Percentiles rank a stretch among this genome's conserved stretches.
Evolutionary conservation across 2,797 vertebrate species (phyloP).

Genomic region (Rousettus madagascariensis): DNA sequence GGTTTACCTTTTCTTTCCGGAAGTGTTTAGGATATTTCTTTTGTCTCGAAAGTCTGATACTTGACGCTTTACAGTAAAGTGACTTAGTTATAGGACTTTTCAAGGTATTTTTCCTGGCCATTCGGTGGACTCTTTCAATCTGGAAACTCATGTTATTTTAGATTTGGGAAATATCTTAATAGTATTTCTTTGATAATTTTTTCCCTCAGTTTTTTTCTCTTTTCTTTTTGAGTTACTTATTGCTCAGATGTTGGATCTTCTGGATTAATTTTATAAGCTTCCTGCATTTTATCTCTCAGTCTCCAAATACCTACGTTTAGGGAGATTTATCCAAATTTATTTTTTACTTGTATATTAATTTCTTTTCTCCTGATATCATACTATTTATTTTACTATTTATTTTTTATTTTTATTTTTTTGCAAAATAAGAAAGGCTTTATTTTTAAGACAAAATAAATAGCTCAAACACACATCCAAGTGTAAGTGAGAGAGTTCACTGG

Average conservation of each 20-base stretch:
- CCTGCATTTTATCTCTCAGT: background rate
- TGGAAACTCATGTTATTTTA: background rate
- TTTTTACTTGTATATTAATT: background rate
- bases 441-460: conserved; percentile 62
- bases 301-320: background rate
- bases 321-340: background rate
- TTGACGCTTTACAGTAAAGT: background rate
- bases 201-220: background rate
- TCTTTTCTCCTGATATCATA: background rate
- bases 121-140: background rate
- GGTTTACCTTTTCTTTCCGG: background rate
- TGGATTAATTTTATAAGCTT: background rate
- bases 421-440: conserved; percentile 69
- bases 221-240: background rate
- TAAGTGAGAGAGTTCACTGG: background rate
- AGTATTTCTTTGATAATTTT: background rate
- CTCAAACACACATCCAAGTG: conserved; percentile 27
- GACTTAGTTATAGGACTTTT: background rate
- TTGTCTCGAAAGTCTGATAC: background rate
- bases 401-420: too few relatives aligned
- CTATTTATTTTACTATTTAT: background rate
- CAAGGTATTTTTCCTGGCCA: background rate
- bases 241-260: background rate
- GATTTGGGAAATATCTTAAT: background rate
- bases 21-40: background rate